Conservation (phyloP, 30 jellyfish, hydroid and myxozoan genomes). For the Sanderia malayensis region DNA sequence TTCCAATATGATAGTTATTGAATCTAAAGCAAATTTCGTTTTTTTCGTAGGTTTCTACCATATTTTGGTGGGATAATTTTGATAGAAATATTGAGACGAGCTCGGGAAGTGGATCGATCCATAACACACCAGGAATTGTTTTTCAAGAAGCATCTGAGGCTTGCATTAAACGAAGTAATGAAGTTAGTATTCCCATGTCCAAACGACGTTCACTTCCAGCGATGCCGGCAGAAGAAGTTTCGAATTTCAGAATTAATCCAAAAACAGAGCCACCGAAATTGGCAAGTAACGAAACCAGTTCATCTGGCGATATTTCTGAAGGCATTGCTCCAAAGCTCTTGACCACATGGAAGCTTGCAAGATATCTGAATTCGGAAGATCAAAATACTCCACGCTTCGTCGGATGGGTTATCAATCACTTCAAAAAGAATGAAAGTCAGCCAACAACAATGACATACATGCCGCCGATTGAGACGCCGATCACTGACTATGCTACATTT, state of each 20-base stretch:
- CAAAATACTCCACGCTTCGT: constrained; percentile 4
- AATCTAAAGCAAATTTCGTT: neutral
- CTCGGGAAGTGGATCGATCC: constrained; percentile 15
- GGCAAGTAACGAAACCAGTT: neutral
- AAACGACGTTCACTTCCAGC: constrained; percentile 23
- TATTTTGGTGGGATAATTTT: constrained; percentile 26
- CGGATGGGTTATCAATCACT: constrained; percentile 2
- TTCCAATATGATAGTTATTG: neutral
- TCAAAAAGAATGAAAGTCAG: constrained; percentile 1
- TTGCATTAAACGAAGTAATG: constrained; percentile 2
- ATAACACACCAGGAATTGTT: constrained; percentile 2
- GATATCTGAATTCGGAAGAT: neutral
- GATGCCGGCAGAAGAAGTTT: neutral
- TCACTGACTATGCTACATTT: constrained; percentile 2
- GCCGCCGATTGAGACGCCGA: constrained; percentile 8
- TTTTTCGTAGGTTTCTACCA: constrained; percentile 15
- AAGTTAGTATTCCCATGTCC: constrained; percentile 19
- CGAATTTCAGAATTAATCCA: constrained; percentile 11
- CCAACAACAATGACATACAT: constrained; percentile 39
- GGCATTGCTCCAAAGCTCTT: neutral
- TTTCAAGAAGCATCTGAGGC: constrained; percentile 7
- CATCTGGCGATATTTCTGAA: constrained; percentile 6
- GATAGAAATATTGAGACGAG: constrained; percentile 14
- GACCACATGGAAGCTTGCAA: constrained; percentile 1
- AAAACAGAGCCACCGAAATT: constrained; percentile 24